Conservation (phyloP, 2,888 invertebrate genomes). For the Patella pellucida region DNA sequence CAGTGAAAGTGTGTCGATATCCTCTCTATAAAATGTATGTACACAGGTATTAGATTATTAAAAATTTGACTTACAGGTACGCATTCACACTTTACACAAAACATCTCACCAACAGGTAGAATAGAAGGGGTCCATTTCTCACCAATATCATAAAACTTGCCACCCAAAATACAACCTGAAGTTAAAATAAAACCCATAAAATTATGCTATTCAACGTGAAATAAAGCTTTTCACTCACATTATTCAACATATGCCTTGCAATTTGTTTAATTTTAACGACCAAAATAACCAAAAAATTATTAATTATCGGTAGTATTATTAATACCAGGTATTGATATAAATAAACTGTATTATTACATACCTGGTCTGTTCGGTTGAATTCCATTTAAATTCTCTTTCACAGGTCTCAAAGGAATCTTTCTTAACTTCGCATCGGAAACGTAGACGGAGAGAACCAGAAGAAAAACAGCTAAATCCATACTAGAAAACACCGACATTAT, state of each 20-base stretch:
- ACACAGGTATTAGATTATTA: no score
- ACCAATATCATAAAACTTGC: constrained; percentile 87
- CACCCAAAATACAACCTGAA: constrained; percentile 93
- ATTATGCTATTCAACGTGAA: not conserved
- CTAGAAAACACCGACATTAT: not conserved
- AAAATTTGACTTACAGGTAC: constrained; percentile 81
- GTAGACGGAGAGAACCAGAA: not conserved
- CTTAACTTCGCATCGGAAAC: not conserved
- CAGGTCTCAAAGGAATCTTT: not conserved
- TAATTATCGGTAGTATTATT: not conserved
- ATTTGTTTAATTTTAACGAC: not conserved
- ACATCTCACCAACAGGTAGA: constrained; percentile 93
- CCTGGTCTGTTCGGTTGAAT: not conserved
- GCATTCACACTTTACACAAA: constrained; percentile 96
- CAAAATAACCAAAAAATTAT: not conserved
- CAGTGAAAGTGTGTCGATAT: no score
- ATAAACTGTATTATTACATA: not conserved
- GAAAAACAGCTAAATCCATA: constrained; percentile 7
- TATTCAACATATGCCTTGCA: no score
- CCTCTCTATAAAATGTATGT: no score
- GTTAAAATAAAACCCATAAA: constrained; percentile 65
- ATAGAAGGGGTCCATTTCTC: constrained; percentile 93
- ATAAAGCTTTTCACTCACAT: no score
- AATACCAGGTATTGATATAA: not conserved
- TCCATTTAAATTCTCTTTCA: not conserved